phyloP scores from a whole-genome alignment of 1,140 invertebrate genomes.

The Orussus abietinus region DNA sequence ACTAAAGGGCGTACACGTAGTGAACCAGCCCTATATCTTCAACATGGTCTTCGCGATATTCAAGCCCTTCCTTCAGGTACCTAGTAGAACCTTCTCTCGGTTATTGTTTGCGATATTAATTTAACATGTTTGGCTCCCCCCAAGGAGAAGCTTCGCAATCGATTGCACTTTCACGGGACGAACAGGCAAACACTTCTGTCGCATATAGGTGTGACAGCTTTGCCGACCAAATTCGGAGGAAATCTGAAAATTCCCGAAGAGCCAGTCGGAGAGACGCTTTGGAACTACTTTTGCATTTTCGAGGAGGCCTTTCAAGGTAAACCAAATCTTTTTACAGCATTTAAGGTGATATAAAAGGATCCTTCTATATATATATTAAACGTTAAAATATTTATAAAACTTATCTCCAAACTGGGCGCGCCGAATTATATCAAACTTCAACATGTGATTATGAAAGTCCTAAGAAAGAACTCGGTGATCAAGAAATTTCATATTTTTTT shows the following conservation, averaged over 20 bases:
- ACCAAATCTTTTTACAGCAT: constrained; percentile 17
- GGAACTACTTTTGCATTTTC: constrained; percentile 55
- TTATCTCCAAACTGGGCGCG: no score
- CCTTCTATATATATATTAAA: no score
- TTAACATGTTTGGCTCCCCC: background rate
- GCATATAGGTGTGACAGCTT: constrained; percentile 59
- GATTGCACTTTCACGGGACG: constrained; percentile 70
- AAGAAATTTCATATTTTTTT: no score
- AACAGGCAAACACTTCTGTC: constrained; percentile 62
- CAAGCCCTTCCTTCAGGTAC: constrained; percentile 66
- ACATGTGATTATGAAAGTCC: no score
- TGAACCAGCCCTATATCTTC: constrained; percentile 76
- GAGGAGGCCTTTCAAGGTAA: constrained; percentile 57
- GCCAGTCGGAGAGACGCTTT: constrained; percentile 49
- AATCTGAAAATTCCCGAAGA: constrained; percentile 53
- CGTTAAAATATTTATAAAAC: no score
- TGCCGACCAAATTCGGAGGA: constrained; percentile 70
- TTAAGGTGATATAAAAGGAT: no score
- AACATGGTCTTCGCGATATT: constrained; percentile 73
- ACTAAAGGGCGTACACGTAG: constrained; percentile 68
- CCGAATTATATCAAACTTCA: no score
- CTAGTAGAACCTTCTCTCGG: background rate
- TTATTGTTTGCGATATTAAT: constrained; percentile 2
- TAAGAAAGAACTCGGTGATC: no score
- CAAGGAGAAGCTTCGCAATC: constrained; percentile 59